Percentiles rank a stretch among this genome's conserved stretches.
These are phyloP conservation scores for Siniperca knerii DNA, from an alignment of 2,113 vertebrate genomes.

Conservation along the genomic window DNA sequence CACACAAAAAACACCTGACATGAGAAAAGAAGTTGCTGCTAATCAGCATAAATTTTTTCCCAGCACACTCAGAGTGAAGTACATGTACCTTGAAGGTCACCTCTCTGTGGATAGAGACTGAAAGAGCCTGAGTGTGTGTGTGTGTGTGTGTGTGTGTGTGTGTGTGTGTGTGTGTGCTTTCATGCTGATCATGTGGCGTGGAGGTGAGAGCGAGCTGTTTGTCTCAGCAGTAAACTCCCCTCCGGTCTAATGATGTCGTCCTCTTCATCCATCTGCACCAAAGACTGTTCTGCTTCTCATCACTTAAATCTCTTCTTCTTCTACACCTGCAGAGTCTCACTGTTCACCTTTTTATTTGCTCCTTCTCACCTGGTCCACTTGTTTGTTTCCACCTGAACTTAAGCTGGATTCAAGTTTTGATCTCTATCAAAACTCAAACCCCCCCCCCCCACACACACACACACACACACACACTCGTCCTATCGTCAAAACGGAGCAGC, in stretches of 20 bases:
- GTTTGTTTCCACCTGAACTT: neutral
- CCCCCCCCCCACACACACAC: too few species aligned
- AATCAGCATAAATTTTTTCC: slow-evolving; percentile 53
- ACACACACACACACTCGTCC: too few species aligned
- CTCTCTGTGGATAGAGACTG: slow-evolving; percentile 25
- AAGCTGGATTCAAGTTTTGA: neutral
- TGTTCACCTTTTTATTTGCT: neutral
- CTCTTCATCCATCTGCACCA: slow-evolving; percentile 20
- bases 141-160: slow-evolving; percentile 7
- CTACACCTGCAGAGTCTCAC: neutral
- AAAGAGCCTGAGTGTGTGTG: slow-evolving; percentile 5
- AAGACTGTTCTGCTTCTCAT: slow-evolving; percentile 21
- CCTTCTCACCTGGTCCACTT: neutral
- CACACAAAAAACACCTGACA: slow-evolving; percentile 18
- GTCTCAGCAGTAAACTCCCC: slow-evolving; percentile 57
- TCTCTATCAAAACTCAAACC: too few species aligned
- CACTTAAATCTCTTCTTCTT: neutral
- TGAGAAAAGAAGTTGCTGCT: slow-evolving; percentile 36
- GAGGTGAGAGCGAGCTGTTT: slow-evolving; percentile 47
- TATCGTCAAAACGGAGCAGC: neutral
- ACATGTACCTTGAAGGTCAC: slow-evolving; percentile 64
- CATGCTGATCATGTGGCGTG: slow-evolving; percentile 49
- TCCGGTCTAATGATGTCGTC: slow-evolving; percentile 15
- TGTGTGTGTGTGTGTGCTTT: slow-evolving; percentile 19
- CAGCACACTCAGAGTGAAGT: slow-evolving; percentile 20